Base-by-base conservation (phyloP, 2,888 invertebrate genomes). In the Thymelicus sylvestris region DNA sequence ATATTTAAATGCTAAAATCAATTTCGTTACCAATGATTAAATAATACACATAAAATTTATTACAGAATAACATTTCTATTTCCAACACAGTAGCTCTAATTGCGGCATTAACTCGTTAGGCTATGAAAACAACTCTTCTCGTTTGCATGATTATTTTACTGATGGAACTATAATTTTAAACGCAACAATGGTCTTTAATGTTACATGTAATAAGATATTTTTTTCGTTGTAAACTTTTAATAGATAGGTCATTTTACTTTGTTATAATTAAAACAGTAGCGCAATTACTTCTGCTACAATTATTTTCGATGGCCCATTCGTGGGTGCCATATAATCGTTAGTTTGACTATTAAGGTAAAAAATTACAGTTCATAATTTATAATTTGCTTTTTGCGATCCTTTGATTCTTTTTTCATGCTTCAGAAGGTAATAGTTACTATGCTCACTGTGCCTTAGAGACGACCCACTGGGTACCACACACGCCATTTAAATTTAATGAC, bases 91-190 rank as follows among this genome's bases (percentile, higher is more conserved):
- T 71, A 47, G 66, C 70, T 72, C 77, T 73, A 73, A 75, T 74
- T 75, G 70, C 72, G 73, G 69, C 74, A 73, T 75, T 74, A 76
- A 74, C 75, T 76, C 72, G 73, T 76, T 75, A 73, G 73, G 72
- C 74, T 76, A 72, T 69, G 70, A 72, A 69, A 74, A 71, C 64
- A 71, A 47, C 62, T 62, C 39, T 61, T 41, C 24, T 62, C 47
- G 13, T 15, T 41, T 39, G 41, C 52, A 66, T 66, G 15, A 15
- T 44, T 44, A 62, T 62, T 62, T 44, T 62, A 44, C 19, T 44
- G 47, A 62, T 44, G 24, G 62, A 41, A 19, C 44, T 15, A 44
- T 24, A 2, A 55, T 55, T 10, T 5, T 38, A 6, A 19, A 38
- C 13, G 19, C 55, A 55, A 55, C 5, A 12, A 24, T 55, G 55